These are phyloP conservation scores for Marisa cornuarietis DNA, from an alignment of 1,140 invertebrate genomes.

Conservation along the genomic window DNA sequence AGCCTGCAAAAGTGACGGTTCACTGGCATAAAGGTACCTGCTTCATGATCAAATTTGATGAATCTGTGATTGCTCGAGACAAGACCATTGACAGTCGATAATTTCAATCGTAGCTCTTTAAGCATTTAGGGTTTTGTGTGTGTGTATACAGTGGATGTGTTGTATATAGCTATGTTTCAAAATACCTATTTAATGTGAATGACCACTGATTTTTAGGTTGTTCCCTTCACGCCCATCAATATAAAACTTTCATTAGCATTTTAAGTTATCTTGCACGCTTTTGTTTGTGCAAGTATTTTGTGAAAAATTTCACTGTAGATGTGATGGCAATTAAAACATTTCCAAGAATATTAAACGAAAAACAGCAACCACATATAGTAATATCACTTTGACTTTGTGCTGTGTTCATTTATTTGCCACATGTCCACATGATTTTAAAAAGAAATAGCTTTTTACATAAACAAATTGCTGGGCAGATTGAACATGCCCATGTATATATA, in stretches of 20 bases:
- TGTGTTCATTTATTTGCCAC: too few species aligned
- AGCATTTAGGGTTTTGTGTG: not conserved
- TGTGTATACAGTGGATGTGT: not conserved
- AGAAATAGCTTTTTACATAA: too few species aligned
- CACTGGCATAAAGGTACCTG: slow-evolving; percentile 99
- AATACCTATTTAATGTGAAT: not conserved
- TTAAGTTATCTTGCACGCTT: not conserved
- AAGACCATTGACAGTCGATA: slow-evolving; percentile 91
- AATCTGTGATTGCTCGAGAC: slow-evolving; percentile 90
- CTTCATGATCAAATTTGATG: slow-evolving; percentile 99
- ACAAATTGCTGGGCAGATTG: too few species aligned
- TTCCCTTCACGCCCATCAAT: not conserved
- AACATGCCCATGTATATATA: too few species aligned
- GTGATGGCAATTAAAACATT: too few species aligned
- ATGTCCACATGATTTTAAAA: too few species aligned
- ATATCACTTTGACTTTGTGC: too few species aligned
- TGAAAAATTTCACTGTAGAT: too few species aligned
- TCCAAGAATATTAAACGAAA: too few species aligned
- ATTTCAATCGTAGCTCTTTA: not conserved
- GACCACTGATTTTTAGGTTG: not conserved
- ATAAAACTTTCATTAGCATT: not conserved
- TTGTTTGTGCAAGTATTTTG: not conserved
- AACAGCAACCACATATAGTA: too few species aligned
- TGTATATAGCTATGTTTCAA: not conserved
- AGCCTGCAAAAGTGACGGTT: slow-evolving; percentile 95